Evolutionary conservation across 2,797 vertebrate genomes (phyloP), one percentile per base, ranked within the genome.

Genomic region (Choloepus didactylus): DNA sequence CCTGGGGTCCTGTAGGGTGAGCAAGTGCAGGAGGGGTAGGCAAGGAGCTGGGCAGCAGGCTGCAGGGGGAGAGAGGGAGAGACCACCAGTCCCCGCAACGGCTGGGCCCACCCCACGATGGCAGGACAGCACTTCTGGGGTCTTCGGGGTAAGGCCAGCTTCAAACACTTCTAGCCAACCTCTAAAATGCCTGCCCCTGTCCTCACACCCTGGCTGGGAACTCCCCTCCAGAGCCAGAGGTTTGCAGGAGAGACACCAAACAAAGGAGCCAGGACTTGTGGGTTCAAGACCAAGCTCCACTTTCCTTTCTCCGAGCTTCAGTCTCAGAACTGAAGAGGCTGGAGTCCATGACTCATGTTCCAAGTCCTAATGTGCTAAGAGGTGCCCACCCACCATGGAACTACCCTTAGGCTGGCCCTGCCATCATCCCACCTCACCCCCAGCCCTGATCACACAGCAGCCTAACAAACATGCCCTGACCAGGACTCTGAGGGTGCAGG

Each of bases 171-270:
- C 69, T 14, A 9, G 23, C 8, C 41, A 29, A 41, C 69, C 86
- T 77, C 86, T 54, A 54, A 66, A 73, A 67, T 0, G 29, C 38
- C 77, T 62, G 38, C 73, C 2, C 0, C 0, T 0, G n/a, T 44
- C 64, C 14, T 38, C 38, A n/a, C 1, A 8, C 23, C 35, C n/a
- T 27, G 11, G 27, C 79, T 19, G 46, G 62, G 29, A 25, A 27
- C 70, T 38, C 38, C 49, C 60, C 18, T 18, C 46, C 18, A 11
- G 6, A 31, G 23, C 49, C 44, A 38, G 10, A n/a, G 70, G 11
- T 77, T 49, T 89, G 46, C 3, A 4, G 67, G 29, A 59, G n/a
- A n/a, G n/a, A 59, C 10, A 3, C 0, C 0, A 14, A 54, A 86
- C 59, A 49, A 4, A 16, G 84, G 51, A 25, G 27, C 29, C 9